phyloP scores from a whole-genome alignment of 1,140 invertebrate species.

The Geopemphigus sp. region DNA sequence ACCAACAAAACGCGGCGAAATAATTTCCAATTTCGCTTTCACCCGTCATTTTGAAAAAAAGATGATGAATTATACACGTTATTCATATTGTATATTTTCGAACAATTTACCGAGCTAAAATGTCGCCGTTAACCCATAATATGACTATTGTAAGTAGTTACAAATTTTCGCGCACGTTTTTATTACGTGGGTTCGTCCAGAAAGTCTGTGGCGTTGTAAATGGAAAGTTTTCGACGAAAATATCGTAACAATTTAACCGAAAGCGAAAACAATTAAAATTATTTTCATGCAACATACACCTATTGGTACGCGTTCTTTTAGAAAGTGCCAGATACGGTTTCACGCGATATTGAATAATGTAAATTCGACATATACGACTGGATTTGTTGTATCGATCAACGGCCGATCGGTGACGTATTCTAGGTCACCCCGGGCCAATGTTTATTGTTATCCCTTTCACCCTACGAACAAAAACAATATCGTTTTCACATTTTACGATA shows the following conservation, averaged over 20 bases:
- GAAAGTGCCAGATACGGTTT: neutral
- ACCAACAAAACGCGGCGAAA: too few relatives aligned
- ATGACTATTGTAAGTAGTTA: too few relatives aligned
- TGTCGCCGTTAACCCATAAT: too few relatives aligned
- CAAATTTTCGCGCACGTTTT: neutral
- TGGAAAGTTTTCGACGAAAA: neutral
- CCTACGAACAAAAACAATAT: neutral
- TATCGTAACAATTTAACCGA: neutral
- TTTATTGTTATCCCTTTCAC: neutral
- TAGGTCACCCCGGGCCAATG: neutral
- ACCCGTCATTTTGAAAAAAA: neutral
- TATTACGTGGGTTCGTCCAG: neutral
- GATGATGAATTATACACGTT: neutral
- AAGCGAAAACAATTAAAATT: conserved; percentile 20
- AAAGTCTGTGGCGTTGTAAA: neutral
- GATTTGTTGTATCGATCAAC: neutral
- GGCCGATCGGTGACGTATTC: neutral
- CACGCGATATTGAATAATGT: too few relatives aligned
- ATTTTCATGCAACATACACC: neutral
- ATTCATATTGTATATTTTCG: neutral
- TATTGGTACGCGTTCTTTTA: neutral
- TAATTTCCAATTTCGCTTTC: neutral
- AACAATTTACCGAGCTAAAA: neutral
- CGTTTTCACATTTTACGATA: too few relatives aligned
- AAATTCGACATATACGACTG: neutral